Evolutionary conservation across 2,888 invertebrate species (phyloP), one percentile per base, ranked within the genome.

Genomic region (Epirrita christyi): DNA sequence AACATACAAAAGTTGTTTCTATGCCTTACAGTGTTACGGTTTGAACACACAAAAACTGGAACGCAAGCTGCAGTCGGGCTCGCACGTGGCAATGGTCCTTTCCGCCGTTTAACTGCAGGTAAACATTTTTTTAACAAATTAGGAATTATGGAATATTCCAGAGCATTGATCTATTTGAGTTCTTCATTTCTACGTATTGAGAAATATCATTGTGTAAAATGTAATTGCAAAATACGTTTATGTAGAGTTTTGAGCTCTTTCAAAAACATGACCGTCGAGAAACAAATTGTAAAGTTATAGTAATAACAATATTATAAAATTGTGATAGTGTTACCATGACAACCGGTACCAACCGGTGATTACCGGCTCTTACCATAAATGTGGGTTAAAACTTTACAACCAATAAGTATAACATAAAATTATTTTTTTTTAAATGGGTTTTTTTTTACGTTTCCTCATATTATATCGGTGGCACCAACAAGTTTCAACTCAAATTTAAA

Each of bases 81-180:
- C 88, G 91, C 91, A 91, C 91, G 91, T 91, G 91, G 91, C 91
- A 92, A 76, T 71, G 78, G 80, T 70, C 80, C 88, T 88, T 89
- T 86, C 91, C 88, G 90, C 86, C 85, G 81, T 82, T 83, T 80
- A 80, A 75, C 73, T 71, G 86, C 91, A 92, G 91, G 91, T 92
- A 92, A 87, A 80, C 83, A 86, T 91, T 90, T 89, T 89, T 80
- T 71, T 56, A 61, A 55, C 67, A 75, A 81, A 83, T 81, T 81
- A 79, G 74, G 78, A 80, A 75, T 76, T 76, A 71, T 78, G 73
- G 86, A 85, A 86, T 83, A 83, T 85, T 85, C 85, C 75, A 78
- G 80, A 67, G 72, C 76, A 80, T 80, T 73, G 76, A 75, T 75
- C 75, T 59, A 41, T 55, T 55, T 47, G 50, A 48, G 44, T 40